Evolutionary conservation across 2,113 vertebrate genomes (phyloP).

Genomic region (Sphyrna mokarran): DNA sequence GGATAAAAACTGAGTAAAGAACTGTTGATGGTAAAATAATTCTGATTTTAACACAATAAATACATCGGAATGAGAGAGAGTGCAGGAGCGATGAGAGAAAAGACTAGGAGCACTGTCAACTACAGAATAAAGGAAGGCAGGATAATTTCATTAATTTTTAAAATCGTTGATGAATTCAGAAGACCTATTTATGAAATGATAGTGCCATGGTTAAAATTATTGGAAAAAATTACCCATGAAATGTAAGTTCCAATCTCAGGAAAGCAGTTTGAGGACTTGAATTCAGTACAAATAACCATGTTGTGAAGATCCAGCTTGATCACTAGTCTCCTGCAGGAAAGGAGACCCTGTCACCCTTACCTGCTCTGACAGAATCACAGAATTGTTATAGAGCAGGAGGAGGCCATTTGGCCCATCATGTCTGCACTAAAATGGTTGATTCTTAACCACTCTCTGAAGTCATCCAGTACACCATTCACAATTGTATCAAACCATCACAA

Average conservation of each 20-base stretch:
- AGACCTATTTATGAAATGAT: too few relatives aligned
- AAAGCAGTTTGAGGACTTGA: neutral
- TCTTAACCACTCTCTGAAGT: neutral
- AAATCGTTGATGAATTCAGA: neutral
- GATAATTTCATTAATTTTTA: neutral
- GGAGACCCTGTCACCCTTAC: neutral
- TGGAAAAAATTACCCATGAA: neutral
- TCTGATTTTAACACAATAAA: too few relatives aligned
- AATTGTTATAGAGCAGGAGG: too few relatives aligned
- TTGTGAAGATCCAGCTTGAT: neutral
- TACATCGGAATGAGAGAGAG: neutral
- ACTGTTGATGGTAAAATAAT: neutral
- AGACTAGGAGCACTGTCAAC: neutral
- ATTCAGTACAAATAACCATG: neutral
- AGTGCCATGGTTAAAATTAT: too few relatives aligned
- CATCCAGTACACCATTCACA: neutral
- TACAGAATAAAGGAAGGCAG: neutral
- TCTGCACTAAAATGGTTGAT: neutral
- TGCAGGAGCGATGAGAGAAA: neutral
- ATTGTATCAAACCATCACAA: neutral
- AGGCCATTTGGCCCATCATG: too few relatives aligned
- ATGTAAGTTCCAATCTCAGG: neutral
- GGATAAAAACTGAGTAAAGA: neutral
- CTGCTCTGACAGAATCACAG: neutral
- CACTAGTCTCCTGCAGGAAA: neutral